Conservation (phyloP, 2,113 vertebrate species). For the Gymnocephalus cernua region DNA sequence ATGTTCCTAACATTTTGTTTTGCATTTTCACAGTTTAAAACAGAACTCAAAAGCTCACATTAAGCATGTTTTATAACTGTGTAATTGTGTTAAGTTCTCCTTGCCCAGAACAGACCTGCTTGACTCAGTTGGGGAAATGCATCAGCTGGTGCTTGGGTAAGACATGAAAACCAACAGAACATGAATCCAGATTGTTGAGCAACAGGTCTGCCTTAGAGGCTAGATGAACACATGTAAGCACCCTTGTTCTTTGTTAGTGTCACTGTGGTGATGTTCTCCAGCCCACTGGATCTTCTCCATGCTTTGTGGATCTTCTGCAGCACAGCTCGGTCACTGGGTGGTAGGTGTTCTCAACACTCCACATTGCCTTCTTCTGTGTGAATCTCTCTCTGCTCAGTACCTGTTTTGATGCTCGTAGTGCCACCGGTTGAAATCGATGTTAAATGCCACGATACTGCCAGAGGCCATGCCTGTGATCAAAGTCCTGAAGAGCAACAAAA, state of each 20-base stretch:
- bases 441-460: constrained; percentile 98
- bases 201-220: constrained; percentile 64
- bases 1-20: constrained; percentile 81
- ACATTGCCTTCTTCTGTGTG: not conserved
- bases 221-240: constrained; percentile 29
- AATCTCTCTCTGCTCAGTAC: constrained; percentile 85
- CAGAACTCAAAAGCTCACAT: constrained; percentile 61
- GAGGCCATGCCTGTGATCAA: constrained; percentile 99
- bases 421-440: constrained; percentile 99
- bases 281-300: not conserved
- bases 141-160: constrained; percentile 88
- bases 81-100: constrained; percentile 13
- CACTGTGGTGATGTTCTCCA: constrained; percentile 1
- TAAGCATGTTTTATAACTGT: constrained; percentile 21
- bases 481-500: constrained; percentile 84
- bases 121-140: constrained; percentile 23
- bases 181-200: constrained; percentile 86
- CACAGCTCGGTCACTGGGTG: constrained; percentile 6
- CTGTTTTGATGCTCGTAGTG: constrained; percentile 98
- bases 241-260: constrained; percentile 8
- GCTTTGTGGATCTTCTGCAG: constrained; percentile 24
- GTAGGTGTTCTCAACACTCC: not conserved
- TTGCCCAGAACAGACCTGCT: constrained; percentile 29
- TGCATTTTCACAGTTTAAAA: constrained; percentile 89
- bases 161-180: constrained; percentile 85